Conservation (phyloP, 2,888 invertebrate genomes). For the Andrena chrysosceles region DNA sequence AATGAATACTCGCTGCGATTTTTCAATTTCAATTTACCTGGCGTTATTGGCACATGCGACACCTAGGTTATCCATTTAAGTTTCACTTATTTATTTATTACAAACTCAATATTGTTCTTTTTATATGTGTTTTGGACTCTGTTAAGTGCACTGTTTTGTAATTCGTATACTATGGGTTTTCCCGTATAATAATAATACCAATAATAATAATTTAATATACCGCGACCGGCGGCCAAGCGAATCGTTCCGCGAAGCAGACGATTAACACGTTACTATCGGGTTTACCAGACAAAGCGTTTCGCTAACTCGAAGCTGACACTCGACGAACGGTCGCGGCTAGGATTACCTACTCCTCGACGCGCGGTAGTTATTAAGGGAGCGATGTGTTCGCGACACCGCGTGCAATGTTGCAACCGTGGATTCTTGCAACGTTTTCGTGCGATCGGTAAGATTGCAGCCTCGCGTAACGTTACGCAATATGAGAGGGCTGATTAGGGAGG, state of each 20-base stretch:
- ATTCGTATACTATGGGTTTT: too few relatives aligned
- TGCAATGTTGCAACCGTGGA: too few relatives aligned
- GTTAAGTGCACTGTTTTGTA: too few relatives aligned
- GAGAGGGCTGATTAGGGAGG: slow-evolving; percentile 9
- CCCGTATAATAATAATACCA: too few relatives aligned
- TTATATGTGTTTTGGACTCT: too few relatives aligned
- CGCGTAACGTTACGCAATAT: slow-evolving; percentile 74
- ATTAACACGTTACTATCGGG: slow-evolving; percentile 28
- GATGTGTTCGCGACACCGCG: not conserved
- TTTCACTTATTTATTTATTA: too few relatives aligned
- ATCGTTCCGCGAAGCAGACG: slow-evolving; percentile 14
- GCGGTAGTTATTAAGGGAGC: not conserved
- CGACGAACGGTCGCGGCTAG: not conserved
- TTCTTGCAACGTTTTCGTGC: too few relatives aligned
- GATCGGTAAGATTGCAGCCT: slow-evolving; percentile 42
- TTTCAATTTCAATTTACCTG: too few relatives aligned
- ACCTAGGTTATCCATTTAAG: too few relatives aligned
- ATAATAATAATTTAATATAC: not conserved
- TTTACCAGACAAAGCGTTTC: not conserved
- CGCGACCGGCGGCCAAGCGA: not conserved
- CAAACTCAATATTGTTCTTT: too few relatives aligned
- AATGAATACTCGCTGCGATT: not conserved
- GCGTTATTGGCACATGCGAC: too few relatives aligned
- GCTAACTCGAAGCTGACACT: slow-evolving; percentile 16
- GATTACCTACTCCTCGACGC: not conserved